Evolutionary conservation across 2,888 invertebrate species (phyloP).

Genomic region (Coelopa pilipes): DNA sequence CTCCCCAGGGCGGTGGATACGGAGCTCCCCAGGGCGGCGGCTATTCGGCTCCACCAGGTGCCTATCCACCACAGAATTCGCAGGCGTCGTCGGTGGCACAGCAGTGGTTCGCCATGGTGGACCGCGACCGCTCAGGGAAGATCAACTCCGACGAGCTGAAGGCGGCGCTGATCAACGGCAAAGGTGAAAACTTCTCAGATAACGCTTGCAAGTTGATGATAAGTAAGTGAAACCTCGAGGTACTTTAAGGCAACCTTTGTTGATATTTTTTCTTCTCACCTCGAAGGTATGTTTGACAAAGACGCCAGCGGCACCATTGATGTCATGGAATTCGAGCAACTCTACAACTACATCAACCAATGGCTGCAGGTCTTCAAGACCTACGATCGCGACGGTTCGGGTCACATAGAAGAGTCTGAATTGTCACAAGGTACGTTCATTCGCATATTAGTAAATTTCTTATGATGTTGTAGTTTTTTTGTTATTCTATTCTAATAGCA

Average conservation of each 20-base stretch:
- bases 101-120: constrained; percentile 87
- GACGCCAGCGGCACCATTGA: constrained; percentile 87
- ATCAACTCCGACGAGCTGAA: constrained; percentile 82
- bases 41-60: constrained; percentile 62
- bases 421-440: constrained; percentile 74
- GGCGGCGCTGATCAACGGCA: constrained; percentile 84
- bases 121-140: constrained; percentile 83
- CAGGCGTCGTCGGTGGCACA: constrained; percentile 79
- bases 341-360: constrained; percentile 88
- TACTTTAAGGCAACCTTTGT: constrained; percentile 19
- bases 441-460: not conserved
- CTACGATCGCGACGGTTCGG: constrained; percentile 87
- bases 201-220: constrained; percentile 89
- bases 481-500: constrained; percentile 69
- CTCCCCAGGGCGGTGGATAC: constrained; percentile 41
- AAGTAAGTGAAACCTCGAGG: constrained; percentile 54
- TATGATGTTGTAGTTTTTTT: not conserved
- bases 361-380: constrained; percentile 87
- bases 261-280: constrained; percentile 27
- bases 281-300: constrained; percentile 86
- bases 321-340: constrained; percentile 83
- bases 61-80: constrained; percentile 67
- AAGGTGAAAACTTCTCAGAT: constrained; percentile 79
- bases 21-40: constrained; percentile 48
- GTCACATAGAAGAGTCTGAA: constrained; percentile 84